A percentile compares a stretch with the other conserved stretches of the same genome.
Evolutionary conservation across 2,113 vertebrate species (phyloP).

Genomic region (Antigone vipio): DNA sequence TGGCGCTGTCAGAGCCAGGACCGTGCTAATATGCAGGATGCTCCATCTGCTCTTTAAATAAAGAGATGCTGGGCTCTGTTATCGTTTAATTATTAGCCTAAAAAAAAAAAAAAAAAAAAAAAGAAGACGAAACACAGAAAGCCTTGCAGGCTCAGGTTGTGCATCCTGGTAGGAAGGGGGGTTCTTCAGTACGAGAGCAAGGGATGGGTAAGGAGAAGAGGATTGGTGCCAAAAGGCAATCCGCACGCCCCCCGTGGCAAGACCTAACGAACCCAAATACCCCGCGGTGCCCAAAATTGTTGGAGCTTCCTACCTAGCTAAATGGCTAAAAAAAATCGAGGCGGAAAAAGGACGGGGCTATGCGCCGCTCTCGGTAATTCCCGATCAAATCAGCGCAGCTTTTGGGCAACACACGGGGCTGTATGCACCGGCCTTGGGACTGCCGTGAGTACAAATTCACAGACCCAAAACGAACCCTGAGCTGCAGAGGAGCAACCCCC

Average conservation of each 20-base stretch:
- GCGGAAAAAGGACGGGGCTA: neutral
- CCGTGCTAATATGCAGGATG: neutral
- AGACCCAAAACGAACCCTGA: neutral
- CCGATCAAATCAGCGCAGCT: neutral
- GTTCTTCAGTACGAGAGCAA: neutral
- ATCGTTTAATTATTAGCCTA: constrained; percentile 33
- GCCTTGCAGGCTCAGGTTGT: neutral
- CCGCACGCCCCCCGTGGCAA: fast-evolving
- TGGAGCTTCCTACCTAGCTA: neutral
- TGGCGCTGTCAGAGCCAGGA: neutral
- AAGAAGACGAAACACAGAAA: neutral
- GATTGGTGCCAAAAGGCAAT: neutral
- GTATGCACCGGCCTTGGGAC: neutral
- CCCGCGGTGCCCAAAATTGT: neutral
- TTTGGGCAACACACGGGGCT: fast-evolving
- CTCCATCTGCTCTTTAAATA: constrained; percentile 51
- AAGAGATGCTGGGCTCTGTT: constrained; percentile 20
- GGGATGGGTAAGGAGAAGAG: neutral
- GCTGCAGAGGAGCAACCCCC: neutral
- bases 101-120: neutral
- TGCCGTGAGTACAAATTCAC: neutral
- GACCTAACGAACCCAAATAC: neutral
- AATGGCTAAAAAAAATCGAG: neutral
- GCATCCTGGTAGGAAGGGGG: neutral
- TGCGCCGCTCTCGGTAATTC: fast-evolving